Percentiles rank a stretch among this genome's conserved stretches.
phyloP scores from a whole-genome alignment of 2,888 invertebrate species.

The Diachrysia chrysitis region DNA sequence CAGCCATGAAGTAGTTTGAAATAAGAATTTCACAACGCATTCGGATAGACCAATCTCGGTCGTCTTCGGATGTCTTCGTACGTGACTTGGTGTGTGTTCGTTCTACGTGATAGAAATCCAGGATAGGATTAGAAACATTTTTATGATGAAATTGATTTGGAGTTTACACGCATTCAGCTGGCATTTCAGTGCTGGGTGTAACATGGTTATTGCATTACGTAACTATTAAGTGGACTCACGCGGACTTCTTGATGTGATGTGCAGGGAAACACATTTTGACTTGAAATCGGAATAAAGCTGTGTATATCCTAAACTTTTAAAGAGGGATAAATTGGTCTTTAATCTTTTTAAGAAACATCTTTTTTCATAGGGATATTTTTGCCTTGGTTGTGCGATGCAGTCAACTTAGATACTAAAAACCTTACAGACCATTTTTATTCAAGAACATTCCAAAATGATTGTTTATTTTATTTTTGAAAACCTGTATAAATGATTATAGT shows the following conservation, averaged over 20 bases:
- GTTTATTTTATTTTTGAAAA: no score
- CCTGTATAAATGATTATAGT: no score
- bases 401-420: no score
- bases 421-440: no score
- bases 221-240: not conserved
- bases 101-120: conserved; percentile 79
- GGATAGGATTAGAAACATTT: conserved; percentile 72
- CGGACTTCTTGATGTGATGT: not conserved
- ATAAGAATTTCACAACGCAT: conserved; percentile 75
- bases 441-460: no score
- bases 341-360: no score
- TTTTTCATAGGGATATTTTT: no score
- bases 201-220: conserved; percentile 53
- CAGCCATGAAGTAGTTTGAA: conserved; percentile 63
- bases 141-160: conserved; percentile 70
- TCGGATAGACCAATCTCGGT: conserved; percentile 77
- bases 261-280: no score
- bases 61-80: conserved; percentile 54
- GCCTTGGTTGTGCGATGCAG: no score
- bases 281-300: no score
- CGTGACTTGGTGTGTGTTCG: conserved; percentile 69
- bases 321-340: no score
- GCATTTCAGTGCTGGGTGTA: conserved; percentile 54
- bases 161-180: conserved; percentile 62
- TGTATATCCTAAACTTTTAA: no score